A percentile compares a stretch with the other conserved stretches of the same genome.
These are phyloP conservation scores for Actias luna DNA, from an alignment of 2,888 invertebrate species.

Conservation along the genomic window DNA sequence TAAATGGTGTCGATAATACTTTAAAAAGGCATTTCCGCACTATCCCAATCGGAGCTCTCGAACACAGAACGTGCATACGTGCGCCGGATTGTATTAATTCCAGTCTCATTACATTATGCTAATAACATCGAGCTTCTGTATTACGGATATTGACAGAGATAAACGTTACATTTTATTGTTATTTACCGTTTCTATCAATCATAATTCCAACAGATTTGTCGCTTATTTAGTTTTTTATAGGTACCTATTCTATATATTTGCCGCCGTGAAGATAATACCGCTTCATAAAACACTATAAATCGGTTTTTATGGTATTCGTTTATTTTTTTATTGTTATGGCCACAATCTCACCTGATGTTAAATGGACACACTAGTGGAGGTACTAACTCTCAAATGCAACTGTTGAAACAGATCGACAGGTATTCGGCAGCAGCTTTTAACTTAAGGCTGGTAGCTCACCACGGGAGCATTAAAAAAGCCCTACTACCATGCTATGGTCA, in stretches of 20 bases:
- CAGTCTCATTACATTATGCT: constrained; percentile 46
- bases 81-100: constrained; percentile 30
- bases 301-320: too few relatives aligned
- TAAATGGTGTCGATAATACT: background rate
- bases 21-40: background rate
- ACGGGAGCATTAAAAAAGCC: too few relatives aligned
- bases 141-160: constrained; percentile 27
- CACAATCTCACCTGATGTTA: too few relatives aligned
- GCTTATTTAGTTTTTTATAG: background rate
- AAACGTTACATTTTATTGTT: background rate
- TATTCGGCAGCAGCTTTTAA: too few relatives aligned
- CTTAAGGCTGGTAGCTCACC: too few relatives aligned
- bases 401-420: too few relatives aligned
- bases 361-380: too few relatives aligned
- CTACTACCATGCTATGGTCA: too few relatives aligned
- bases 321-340: too few relatives aligned
- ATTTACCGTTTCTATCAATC: constrained; percentile 12
- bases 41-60: background rate
- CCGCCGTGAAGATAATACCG: background rate
- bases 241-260: background rate
- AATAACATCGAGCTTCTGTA: constrained; percentile 41
- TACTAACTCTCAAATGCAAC: too few relatives aligned
- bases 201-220: constrained; percentile 4
- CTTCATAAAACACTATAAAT: background rate
- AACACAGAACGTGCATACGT: constrained; percentile 18